Conservation (phyloP, 2,888 invertebrate genomes). For the Cephus nigrinus region DNA sequence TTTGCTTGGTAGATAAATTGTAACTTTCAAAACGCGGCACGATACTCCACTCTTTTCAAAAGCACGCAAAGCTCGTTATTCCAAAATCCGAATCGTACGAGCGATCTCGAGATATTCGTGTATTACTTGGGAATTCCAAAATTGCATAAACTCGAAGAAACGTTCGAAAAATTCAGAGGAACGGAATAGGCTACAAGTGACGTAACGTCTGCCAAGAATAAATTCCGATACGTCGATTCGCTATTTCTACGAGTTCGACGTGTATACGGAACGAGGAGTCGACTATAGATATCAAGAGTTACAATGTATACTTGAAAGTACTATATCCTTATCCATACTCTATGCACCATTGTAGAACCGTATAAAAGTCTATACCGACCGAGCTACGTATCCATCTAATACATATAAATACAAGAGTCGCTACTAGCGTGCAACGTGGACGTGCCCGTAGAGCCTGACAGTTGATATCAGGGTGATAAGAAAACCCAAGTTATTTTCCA, state of each 20-base stretch:
- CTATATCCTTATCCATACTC: background rate
- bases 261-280: background rate
- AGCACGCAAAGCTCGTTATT: no score
- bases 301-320: background rate
- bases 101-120: background rate
- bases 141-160: background rate
- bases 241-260: background rate
- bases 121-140: background rate
- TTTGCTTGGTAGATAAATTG: no score
- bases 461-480: conserved; percentile 31
- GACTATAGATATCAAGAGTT: background rate
- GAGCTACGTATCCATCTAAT: background rate
- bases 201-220: background rate
- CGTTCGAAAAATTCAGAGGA: background rate
- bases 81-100: no score
- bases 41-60: no score
- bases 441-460: background rate
- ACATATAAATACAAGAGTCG: background rate
- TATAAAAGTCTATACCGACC: background rate
- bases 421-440: background rate
- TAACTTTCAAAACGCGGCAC: no score
- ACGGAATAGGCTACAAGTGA: background rate
- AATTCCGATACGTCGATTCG: background rate
- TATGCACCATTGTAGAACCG: background rate
- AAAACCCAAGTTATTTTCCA: conserved; percentile 41